phyloP scores from a whole-genome alignment of 1,140 invertebrate genomes.

The Drosophila nigrodunni region DNA sequence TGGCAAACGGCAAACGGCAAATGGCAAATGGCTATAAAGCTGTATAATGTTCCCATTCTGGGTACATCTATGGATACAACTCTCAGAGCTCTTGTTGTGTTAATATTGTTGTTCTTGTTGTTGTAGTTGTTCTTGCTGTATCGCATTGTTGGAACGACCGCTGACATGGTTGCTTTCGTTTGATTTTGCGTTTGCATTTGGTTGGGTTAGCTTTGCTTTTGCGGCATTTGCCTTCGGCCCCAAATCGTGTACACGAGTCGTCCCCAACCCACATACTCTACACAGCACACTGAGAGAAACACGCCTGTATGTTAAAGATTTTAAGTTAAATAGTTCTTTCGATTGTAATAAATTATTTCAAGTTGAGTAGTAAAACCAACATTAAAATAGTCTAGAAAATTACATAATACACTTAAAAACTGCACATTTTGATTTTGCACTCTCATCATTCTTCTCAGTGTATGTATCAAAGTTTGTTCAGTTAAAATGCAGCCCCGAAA shows the following conservation, averaged over 20 bases:
- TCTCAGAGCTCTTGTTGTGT: constrained; percentile 61
- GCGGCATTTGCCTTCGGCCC: constrained; percentile 65
- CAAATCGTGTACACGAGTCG: neutral
- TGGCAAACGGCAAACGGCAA: constrained; percentile 60
- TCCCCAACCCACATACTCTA: neutral
- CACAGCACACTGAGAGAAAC: neutral
- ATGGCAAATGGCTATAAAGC: constrained; percentile 35
- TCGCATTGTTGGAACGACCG: constrained; percentile 52
- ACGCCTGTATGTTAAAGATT: too few species aligned
- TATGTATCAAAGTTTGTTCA: constrained; percentile 81
- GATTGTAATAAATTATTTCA: too few species aligned
- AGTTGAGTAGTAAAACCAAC: too few species aligned
- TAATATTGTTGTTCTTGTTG: constrained; percentile 50
- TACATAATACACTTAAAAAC: too few species aligned
- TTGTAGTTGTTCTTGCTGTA: constrained; percentile 48
- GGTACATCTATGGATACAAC: neutral
- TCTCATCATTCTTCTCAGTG: too few species aligned
- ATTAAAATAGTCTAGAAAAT: too few species aligned
- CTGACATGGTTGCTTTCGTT: constrained; percentile 76
- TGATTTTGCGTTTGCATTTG: constrained; percentile 73
- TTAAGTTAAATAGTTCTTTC: too few species aligned
- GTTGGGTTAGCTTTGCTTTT: constrained; percentile 61
- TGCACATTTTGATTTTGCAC: too few species aligned
- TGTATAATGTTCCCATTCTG: constrained; percentile 9
- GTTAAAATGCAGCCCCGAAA: constrained; percentile 76